These are phyloP conservation scores for Daubentonia madagascariensis DNA, from an alignment of 2,113 vertebrate genomes.

Conservation along the genomic window DNA sequence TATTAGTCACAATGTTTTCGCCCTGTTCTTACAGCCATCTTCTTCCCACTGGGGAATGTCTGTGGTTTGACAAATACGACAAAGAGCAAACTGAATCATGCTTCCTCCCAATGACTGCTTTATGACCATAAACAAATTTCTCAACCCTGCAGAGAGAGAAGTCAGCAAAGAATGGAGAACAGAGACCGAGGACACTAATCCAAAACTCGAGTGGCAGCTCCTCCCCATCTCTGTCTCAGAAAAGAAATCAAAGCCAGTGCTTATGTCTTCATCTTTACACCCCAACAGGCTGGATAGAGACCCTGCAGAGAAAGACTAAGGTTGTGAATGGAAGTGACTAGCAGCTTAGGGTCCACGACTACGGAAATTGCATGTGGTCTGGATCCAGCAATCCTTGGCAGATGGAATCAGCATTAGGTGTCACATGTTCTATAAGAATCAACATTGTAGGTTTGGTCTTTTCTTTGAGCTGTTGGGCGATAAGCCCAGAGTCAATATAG, in stretches of 20 bases:
- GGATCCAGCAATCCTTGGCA: background rate
- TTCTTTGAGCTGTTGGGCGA: conserved; percentile 1
- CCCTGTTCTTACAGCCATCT: background rate
- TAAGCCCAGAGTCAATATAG: background rate
- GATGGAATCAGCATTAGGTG: background rate
- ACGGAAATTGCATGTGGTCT: background rate
- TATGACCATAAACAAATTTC: background rate
- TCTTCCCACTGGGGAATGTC: background rate
- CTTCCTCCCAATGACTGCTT: background rate
- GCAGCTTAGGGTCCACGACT: background rate
- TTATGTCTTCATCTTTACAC: background rate
- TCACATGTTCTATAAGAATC: background rate
- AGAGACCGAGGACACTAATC: background rate
- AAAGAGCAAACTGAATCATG: background rate
- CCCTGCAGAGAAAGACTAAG: background rate
- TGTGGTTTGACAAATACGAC: background rate
- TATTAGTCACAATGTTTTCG: background rate
- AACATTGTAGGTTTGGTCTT: background rate
- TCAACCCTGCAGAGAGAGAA: background rate
- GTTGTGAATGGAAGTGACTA: background rate
- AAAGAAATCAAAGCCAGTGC: background rate
- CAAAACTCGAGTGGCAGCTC: background rate
- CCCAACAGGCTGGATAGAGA: background rate
- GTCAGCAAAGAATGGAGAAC: background rate
- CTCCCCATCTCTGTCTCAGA: background rate